Conservation (phyloP, 2,113 vertebrate species). For the Halcyon senegalensis region DNA sequence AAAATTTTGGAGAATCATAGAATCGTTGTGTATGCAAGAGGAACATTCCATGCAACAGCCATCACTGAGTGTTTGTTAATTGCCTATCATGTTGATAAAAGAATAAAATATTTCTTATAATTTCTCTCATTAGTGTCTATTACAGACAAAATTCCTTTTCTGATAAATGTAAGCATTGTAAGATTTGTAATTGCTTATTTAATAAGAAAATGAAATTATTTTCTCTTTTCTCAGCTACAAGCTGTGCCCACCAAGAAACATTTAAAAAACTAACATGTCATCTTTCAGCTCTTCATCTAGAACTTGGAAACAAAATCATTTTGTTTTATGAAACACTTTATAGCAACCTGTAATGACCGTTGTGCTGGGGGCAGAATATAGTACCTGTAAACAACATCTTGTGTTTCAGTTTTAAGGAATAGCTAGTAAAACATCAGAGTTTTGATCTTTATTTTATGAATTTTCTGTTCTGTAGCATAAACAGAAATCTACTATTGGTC, state of each 20-base stretch:
- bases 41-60: not conserved
- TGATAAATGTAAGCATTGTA: not conserved
- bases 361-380: not conserved
- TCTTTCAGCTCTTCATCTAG: not conserved
- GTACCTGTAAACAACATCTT: not conserved
- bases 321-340: not conserved
- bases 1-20: not conserved
- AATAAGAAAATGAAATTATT: not conserved
- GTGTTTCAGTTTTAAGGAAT: not conserved
- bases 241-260: not conserved
- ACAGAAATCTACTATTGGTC: not conserved
- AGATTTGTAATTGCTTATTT: not conserved
- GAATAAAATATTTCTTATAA: not conserved
- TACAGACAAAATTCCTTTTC: not conserved
- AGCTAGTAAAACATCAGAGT: not conserved
- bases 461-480: not conserved
- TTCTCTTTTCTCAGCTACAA: not conserved
- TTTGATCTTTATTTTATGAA: not conserved
- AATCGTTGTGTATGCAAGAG: not conserved
- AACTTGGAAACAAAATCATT: not conserved
- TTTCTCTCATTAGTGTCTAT: not conserved
- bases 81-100: not conserved
- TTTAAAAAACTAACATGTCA: not conserved
- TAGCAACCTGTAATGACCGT: not conserved
- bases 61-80: not conserved